Evolutionary conservation across 2,888 invertebrate genomes (phyloP).

Genomic region (Synanthedon myopaeformis): DNA sequence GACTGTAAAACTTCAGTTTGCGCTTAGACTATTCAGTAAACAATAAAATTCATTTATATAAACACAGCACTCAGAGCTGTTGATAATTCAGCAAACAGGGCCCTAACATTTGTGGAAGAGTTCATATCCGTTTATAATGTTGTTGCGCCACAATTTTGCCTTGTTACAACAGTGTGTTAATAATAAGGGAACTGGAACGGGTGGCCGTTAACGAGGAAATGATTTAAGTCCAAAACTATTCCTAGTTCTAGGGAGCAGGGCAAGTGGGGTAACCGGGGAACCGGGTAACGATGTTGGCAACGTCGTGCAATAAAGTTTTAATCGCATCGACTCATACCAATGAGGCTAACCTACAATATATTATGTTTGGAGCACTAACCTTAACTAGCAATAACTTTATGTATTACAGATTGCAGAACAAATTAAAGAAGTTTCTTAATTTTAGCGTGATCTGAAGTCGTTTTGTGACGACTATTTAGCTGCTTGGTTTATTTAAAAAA

Average conservation of each 20-base stretch:
- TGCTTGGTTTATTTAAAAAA: no score
- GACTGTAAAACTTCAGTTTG: no score
- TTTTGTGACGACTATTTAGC: no score
- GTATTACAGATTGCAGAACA: no score
- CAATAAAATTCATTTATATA: no score
- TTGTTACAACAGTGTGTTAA: constrained; percentile 1
- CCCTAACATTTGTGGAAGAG: neutral
- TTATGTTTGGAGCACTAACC: neutral
- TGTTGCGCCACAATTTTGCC: neutral
- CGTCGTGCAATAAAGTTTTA: constrained; percentile 48
- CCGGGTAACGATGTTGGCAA: constrained; percentile 28
- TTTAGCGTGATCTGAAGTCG: no score
- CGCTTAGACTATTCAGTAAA: no score
- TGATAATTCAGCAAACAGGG: no score
- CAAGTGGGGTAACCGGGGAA: no score
- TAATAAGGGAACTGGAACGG: constrained; percentile 2
- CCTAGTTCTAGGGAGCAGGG: constrained; percentile 17
- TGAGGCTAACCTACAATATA: constrained; percentile 20
- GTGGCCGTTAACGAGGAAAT: constrained; percentile 11
- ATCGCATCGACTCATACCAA: constrained; percentile 40
- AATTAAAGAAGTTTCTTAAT: no score
- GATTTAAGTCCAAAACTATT: constrained; percentile 23
- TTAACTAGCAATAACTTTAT: no score
- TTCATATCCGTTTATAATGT: neutral
- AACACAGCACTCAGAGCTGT: no score